Evolutionary conservation across 2,797 vertebrate species (phyloP).

Genomic region (Anas georgica): DNA sequence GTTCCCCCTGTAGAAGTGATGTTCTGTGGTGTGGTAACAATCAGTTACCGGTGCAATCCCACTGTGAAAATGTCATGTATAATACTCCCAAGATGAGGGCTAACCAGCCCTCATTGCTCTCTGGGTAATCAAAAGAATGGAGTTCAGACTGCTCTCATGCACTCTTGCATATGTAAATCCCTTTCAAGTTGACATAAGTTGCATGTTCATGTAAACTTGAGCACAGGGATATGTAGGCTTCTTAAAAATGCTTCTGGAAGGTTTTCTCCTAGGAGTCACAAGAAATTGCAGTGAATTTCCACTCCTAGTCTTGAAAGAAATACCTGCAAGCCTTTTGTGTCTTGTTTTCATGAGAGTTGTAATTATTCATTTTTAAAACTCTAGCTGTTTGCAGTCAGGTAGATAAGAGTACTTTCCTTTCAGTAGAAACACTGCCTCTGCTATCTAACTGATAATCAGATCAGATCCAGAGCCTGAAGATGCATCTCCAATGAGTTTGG

Average conservation of each 20-base stretch:
- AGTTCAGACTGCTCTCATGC: not conserved
- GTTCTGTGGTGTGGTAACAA: not conserved
- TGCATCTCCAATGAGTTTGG: no score
- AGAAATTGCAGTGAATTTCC: not conserved
- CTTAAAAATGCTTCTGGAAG: not conserved
- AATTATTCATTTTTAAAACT: not conserved
- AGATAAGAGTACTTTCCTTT: not conserved
- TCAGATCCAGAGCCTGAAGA: not conserved
- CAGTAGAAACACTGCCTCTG: not conserved
- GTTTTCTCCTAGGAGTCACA: not conserved
- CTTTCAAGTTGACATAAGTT: not conserved
- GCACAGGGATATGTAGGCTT: not conserved
- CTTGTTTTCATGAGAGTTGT: not conserved
- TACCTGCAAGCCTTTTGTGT: not conserved
- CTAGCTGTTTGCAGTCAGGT: not conserved
- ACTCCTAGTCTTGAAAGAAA: not conserved
- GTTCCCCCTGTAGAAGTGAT: not conserved
- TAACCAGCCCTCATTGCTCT: not conserved
- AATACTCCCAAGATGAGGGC: not conserved
- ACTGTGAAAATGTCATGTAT: not conserved
- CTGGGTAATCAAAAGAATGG: not conserved
- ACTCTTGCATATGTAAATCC: not conserved
- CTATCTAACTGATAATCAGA: not conserved
- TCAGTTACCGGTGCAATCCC: not conserved
- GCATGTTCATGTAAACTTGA: not conserved